Evolutionary conservation across 2,888 invertebrate genomes (phyloP), one percentile per base, ranked within the genome.

Genomic region (Theristus sp.): DNA sequence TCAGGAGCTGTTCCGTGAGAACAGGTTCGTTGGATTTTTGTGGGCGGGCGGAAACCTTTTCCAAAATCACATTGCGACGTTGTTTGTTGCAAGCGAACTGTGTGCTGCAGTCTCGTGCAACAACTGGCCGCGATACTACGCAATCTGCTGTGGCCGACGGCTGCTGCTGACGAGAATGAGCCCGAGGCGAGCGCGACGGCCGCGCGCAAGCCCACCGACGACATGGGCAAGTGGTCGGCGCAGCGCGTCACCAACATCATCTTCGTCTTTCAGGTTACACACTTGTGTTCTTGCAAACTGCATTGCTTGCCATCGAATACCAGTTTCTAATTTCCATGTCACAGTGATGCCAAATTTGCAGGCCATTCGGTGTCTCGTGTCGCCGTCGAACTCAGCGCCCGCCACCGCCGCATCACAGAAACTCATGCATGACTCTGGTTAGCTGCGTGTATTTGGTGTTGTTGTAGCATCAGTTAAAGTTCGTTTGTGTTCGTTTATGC

Each of bases 1-100:
- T 77, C 96, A 96, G 66, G 93, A 90, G 73, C 91, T 94, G 73
- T 98, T 99, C 74, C 89, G 93, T 77, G 98, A 99, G 79, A 93
- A 66, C 53, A 65, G 67, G 60, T 64, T 54, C 27, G 10, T 2
- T 38, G n/a, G n/a, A n/a, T n/a, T n/a, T n/a, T n/a, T n/a, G n/a
- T n/a, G n/a, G n/a, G n/a, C n/a, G 64, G 66, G 66, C 30, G 60
- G 63, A 47, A 25, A 6, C 17, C n/a, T n/a, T n/a, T n/a, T n/a
- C n/a, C n/a, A n/a, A n/a, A n/a, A n/a, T n/a, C n/a, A n/a, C n/a
- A n/a, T n/a, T n/a, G n/a, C n/a, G n/a, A n/a, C n/a, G n/a, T n/a
- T n/a, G n/a, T n/a, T n/a, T n/a, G n/a, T n/a, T n/a, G n/a, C n/a
- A n/a, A n/a, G n/a, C n/a, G n/a, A n/a, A n/a, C n/a, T n/a, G n/a